Base-by-base conservation (phyloP, 2,888 invertebrate species). In the Aphodius sticticus region DNA sequence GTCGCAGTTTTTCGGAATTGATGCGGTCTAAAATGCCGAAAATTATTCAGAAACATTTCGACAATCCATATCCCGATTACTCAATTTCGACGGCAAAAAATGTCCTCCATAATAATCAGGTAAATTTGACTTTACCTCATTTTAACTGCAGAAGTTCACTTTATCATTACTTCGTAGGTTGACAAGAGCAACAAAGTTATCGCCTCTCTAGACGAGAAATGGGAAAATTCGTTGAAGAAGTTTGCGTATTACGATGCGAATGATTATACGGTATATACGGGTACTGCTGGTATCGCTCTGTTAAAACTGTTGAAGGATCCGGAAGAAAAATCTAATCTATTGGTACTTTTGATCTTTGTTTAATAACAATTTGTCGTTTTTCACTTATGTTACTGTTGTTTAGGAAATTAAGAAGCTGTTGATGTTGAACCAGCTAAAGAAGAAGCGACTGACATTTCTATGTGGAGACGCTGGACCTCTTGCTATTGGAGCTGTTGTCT, bases 211-310 rank as follows among this genome's bases (percentile, higher is more conserved):
- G 86, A 82, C 84, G 86, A 80, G 89, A 90, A 86, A 90, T 90
- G 88, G 88, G 86, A 83, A 83, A 84, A 78, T 89, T 92, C 87
- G 80, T 91, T 79, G 76, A 87, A 78, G 81, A 87, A 80, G 86
- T 92, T 84, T 87, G 88, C 82, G 87, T 87, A 81, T 87, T 89
- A 85, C 86, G 92, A 89, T 84, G 88, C 83, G 84, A 87, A 81
- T 90, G 94, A 95, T 89, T 90, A 90, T 84, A 93, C 94, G 5
- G 91, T 96, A 0, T 96, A 96, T 84, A 96, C 96, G 7, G 96
- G 96, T 69, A 92, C 92, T 78, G 88, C 93, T 82, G 96, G 96
- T 69, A 90, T 95, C 81, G 94, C 94, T 69, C 88, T 94, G 69
- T 90, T 93, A 82, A 93, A 93, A 86, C 90, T 94, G 78, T 90